These are phyloP conservation scores for Phoenicopterus ruber DNA, from an alignment of 2,113 vertebrate genomes.

Conservation along the genomic window DNA sequence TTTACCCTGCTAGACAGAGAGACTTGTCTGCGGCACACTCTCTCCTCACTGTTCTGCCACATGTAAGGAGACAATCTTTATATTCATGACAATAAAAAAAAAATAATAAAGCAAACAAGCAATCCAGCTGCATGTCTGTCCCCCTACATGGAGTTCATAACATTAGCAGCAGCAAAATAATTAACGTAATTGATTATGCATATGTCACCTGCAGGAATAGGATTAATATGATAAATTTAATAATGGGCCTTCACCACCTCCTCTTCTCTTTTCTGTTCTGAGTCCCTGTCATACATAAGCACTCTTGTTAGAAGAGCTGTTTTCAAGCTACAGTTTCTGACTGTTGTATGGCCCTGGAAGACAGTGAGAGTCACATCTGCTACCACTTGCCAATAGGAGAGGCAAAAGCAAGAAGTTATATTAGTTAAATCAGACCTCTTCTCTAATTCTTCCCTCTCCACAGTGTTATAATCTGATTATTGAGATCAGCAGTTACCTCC, in stretches of 20 bases:
- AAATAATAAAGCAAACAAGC: neutral
- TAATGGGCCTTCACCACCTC: neutral
- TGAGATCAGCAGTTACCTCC: neutral
- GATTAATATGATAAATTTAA: neutral
- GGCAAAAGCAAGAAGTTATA: neutral
- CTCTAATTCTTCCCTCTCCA: neutral
- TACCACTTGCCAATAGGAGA: neutral
- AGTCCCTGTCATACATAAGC: neutral
- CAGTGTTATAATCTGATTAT: neutral
- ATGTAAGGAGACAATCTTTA: constrained; percentile 3
- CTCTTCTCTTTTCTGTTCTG: neutral
- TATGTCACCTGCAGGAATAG: neutral
- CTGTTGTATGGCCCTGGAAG: neutral
- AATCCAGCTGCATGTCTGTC: neutral
- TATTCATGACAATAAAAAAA: neutral
- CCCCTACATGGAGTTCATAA: neutral
- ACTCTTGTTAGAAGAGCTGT: neutral
- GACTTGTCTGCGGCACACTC: neutral
- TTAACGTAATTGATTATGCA: neutral
- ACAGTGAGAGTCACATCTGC: neutral
- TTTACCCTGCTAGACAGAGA: neutral
- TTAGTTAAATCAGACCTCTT: neutral
- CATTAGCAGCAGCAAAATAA: neutral
- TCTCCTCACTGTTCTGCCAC: neutral
- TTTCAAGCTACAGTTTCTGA: neutral